phyloP scores from a whole-genome alignment of 2,113 vertebrate species.

The Hippocampus guttulatus region DNA sequence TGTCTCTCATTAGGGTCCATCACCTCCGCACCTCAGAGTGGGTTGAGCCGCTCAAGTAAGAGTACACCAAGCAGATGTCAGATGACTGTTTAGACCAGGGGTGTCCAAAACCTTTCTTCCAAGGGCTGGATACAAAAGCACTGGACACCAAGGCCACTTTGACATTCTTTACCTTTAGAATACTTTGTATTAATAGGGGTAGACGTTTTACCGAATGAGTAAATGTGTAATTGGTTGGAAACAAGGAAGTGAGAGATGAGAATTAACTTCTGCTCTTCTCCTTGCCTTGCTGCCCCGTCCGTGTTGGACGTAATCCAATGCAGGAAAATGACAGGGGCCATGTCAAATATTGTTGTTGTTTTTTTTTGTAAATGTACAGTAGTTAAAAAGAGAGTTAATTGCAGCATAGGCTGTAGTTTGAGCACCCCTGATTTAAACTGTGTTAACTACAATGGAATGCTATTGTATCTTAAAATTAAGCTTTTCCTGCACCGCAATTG shows the following conservation, averaged over 20 bases:
- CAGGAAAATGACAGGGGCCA: not conserved
- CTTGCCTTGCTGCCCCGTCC: no score
- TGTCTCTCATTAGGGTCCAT: slow-evolving; percentile 31
- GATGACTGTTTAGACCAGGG: not conserved
- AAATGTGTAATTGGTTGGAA: not conserved
- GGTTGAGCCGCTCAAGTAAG: slow-evolving; percentile 43
- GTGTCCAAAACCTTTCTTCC: not conserved
- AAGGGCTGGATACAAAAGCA: not conserved
- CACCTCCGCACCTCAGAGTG: slow-evolving; percentile 31
- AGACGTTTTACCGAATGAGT: not conserved
- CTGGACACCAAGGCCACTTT: not conserved
- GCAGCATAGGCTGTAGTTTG: not conserved
- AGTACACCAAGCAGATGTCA: slow-evolving; percentile 1
- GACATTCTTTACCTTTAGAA: not conserved
- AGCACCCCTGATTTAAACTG: not conserved
- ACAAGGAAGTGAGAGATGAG: not conserved
- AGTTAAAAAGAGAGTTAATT: not conserved
- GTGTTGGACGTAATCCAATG: not conserved
- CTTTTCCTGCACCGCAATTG: not conserved
- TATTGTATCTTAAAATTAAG: not conserved
- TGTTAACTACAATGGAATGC: not conserved
- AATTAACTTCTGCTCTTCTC: not conserved
- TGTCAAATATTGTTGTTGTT: no score
- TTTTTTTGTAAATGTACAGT: not conserved
- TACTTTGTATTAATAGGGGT: not conserved